Evolutionary conservation across 2,888 invertebrate genomes (phyloP).

Genomic region (Drosophila antonietae): DNA sequence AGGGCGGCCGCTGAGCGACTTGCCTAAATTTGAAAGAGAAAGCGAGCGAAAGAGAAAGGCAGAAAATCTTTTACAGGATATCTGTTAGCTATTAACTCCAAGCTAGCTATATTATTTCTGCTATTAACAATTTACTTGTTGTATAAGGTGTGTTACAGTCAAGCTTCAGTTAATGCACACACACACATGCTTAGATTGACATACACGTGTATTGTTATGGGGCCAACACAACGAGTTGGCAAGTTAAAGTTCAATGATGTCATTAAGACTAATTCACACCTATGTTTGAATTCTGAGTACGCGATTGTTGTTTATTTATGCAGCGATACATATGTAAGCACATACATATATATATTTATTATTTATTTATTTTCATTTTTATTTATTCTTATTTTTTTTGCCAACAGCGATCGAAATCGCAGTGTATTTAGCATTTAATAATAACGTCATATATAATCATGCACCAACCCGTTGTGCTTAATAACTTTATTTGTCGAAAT

Average conservation of each 20-base stretch:
- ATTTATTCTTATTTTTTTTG: constrained; percentile 22
- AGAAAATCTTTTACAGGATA: constrained; percentile 3
- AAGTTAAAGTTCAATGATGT: constrained; percentile 80
- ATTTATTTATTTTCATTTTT: not conserved
- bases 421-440: constrained; percentile 60
- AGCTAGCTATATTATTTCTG: constrained; percentile 14
- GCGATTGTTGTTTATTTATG: constrained; percentile 41
- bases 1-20: too few relatives aligned
- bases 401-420: constrained; percentile 58
- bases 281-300: constrained; percentile 75
- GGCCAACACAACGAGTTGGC: constrained; percentile 58
- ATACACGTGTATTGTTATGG: constrained; percentile 26
- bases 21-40: not conserved
- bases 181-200: not conserved
- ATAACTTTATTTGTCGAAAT: constrained; percentile 76
- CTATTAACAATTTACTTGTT: constrained; percentile 41
- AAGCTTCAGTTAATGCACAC: constrained; percentile 69
- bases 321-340: constrained; percentile 33
- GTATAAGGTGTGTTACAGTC: constrained; percentile 68
- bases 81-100: constrained; percentile 12
- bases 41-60: too few relatives aligned
- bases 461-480: constrained; percentile 48
- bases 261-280: constrained; percentile 81
- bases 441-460: constrained; percentile 45
- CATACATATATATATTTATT: constrained; percentile 5